Base-by-base conservation (phyloP, 2,888 invertebrate species). In the Oscheius sp. region DNA sequence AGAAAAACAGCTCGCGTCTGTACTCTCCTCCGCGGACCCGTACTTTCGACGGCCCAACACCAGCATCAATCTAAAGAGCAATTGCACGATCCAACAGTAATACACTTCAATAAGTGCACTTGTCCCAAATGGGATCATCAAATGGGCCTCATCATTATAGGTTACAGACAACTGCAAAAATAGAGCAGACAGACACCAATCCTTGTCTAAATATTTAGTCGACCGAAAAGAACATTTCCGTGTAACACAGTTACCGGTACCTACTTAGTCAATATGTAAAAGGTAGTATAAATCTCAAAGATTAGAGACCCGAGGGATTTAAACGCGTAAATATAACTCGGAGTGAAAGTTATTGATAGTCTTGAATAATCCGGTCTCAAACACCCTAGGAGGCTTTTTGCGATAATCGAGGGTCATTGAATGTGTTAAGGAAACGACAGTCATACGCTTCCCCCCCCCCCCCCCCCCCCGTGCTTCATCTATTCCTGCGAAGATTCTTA, bases 1-100 rank as follows among this genome's bases (percentile, higher is more conserved):
- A 20, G 64, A 64, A 64, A 64, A 64, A 64, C 51, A 64, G 36
- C 51, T 64, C 38, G 38, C 41, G 36, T 64, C 64, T 64, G 64
- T n/a, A 30, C 49, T 28, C 62, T 62, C 62, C 32, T 26, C 28
- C 59, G 59, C 59, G 9, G 30, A 41, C 24, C 24, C 28, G 30
- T 41, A 28, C 44, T 26, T 17, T 44, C 14, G 26, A 2, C 14
- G 14, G 38, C 6, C 57, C 57, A 57, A 59, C 59, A 59, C 24
- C 59, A 59, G 30, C 44, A 59, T 24, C 59, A 41, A 44, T 59
- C 44, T 28, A n/a, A n/a, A 59, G 30, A 24, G 30, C 59, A 59
- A 41, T 59, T 59, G 59, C 59, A 59, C 59, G 59, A 59, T 6
- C 41, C 59, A 3, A 59, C 59, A 26, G 59, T 59, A 59, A 24